Conservation (phyloP, 1,140 invertebrate genomes). For the Batillaria attramentaria region DNA sequence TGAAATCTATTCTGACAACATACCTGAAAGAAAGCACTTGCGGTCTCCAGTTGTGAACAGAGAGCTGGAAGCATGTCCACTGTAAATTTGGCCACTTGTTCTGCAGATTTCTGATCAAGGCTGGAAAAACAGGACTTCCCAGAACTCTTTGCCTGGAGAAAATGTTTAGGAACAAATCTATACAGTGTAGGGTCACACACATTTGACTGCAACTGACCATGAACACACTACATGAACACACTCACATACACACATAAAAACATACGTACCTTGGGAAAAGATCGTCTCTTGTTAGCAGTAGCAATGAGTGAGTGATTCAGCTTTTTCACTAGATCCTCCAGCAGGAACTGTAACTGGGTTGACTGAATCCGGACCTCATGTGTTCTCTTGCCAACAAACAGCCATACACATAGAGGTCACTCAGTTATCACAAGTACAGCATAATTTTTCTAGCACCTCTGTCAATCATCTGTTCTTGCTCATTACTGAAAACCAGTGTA, state of each 20-base stretch:
- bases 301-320: constrained; percentile 66
- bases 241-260: neutral
- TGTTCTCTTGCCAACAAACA: constrained; percentile 37
- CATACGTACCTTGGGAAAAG: constrained; percentile 44
- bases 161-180: neutral
- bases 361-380: constrained; percentile 66
- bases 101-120: constrained; percentile 60
- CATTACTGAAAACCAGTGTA: too few relatives aligned
- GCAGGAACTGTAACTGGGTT: constrained; percentile 70
- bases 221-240: neutral
- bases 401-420: too few relatives aligned
- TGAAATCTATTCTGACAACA: too few relatives aligned
- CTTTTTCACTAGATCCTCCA: constrained; percentile 73
- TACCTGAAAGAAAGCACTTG: constrained; percentile 69
- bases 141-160: constrained; percentile 51
- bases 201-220: neutral
- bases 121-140: constrained; percentile 61
- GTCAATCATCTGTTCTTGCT: too few relatives aligned
- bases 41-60: constrained; percentile 66
- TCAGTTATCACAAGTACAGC: too few relatives aligned
- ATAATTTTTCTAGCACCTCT: too few relatives aligned
- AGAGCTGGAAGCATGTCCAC: constrained; percentile 65
- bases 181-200: neutral
- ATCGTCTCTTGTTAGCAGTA: constrained; percentile 56
- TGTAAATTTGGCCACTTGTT: constrained; percentile 49